Evolutionary conservation across 1,140 invertebrate species (phyloP), one percentile per base, ranked within the genome.

Genomic region (Potamilus streckersoni): DNA sequence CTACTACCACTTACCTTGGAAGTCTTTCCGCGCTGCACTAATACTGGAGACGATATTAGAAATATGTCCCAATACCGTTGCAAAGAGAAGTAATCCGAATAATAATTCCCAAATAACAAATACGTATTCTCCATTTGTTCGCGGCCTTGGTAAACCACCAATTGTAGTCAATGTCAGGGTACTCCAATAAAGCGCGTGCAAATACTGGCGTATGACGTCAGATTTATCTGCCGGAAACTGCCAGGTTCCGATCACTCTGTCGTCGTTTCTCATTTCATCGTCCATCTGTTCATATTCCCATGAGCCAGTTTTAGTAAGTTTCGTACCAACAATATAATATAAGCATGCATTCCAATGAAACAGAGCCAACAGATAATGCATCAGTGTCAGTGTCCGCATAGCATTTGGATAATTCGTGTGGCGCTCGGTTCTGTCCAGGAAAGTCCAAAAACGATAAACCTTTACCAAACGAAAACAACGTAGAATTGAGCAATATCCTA

Each of bases 261-360:
- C 49, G 27, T 72, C 72, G 38, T 71, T 20, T 49, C 38, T 49
- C 2, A 49, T 49, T 49, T 8, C 38, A 49, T 49, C 38, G 38
- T 49, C 38, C 38, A 49, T 49, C 38, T 49, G 38, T 49, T 49
- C 38, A 49, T 6, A 49, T 49, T 49, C 38, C 38, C 61, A 73
- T 38, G 75, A 76, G 23, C 57, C 58, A 38, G 49, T 61, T 55
- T 79, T 60, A 14, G 80, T 69, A 49, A 76, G 60, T 31, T 75
- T 70, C 20, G 61, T 73, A 20, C 82, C 84, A 57, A 89, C 82
- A 19, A 87, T 81, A 92, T 98, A 95, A 92, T 97, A 98, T 87
- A 99, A 92, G 92, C 97, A 99, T 82, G 97, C 97, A 91, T 99
- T 99, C 97, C 97, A 99, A 92, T 99, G 98, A 92, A 99, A 99